A percentile compares a stretch with the other conserved stretches of the same genome.
These are phyloP conservation scores for Drymonia ruficornis DNA, from an alignment of 2,888 invertebrate species.

Conservation along the genomic window DNA sequence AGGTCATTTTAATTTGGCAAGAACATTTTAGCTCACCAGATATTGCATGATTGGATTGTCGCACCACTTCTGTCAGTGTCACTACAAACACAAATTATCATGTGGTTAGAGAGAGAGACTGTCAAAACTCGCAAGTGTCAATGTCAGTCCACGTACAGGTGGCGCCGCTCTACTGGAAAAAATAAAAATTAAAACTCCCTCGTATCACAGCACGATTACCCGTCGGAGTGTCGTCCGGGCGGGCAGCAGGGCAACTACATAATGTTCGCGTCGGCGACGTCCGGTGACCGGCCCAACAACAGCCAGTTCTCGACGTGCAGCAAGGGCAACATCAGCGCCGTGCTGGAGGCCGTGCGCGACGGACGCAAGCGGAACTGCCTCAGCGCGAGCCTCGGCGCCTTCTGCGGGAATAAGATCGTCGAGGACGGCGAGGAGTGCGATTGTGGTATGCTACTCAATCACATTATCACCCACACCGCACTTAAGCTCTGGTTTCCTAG, in stretches of 20 bases:
- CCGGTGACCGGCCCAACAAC: conserved; percentile 98
- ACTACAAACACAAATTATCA: no score
- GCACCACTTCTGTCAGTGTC: no score
- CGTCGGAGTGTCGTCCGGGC: conserved; percentile 95
- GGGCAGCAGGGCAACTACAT: conserved; percentile 98
- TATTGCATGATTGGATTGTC: no score
- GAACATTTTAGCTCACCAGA: no score
- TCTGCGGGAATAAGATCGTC: conserved; percentile 99
- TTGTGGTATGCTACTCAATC: conserved; percentile 83
- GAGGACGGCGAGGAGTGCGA: conserved; percentile 99
- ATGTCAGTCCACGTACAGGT: no score
- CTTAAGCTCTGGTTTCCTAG: no score
- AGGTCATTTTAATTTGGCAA: no score
- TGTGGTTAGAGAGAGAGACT: no score
- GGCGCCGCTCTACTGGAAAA: no score
- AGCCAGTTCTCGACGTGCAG: conserved; percentile 98
- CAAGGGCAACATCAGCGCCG: conserved; percentile 96
- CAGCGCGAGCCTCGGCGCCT: conserved; percentile 94
- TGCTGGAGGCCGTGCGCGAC: conserved; percentile 95
- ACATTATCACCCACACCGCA: no score
- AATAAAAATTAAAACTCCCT: no score
- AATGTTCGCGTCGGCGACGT: conserved; percentile 99
- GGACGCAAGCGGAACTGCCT: conserved; percentile 97
- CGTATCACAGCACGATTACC: conserved; percentile 93
- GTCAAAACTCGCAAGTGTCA: no score